Evolutionary conservation across 2,888 invertebrate genomes (phyloP), one percentile per base, ranked within the genome.

Genomic region (Octonoba sinensis): DNA sequence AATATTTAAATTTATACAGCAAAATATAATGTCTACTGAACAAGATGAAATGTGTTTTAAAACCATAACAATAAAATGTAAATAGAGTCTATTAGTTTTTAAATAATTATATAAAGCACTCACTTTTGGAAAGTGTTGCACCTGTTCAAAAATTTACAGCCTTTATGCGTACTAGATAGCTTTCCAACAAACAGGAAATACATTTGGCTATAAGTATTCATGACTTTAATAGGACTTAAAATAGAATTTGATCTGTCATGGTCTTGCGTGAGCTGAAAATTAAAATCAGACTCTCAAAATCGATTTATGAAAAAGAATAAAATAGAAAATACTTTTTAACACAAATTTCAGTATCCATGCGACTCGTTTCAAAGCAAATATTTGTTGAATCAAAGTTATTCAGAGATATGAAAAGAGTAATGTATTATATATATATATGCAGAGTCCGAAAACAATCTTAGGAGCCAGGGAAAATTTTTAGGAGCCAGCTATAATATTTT

Each of bases 111-210:
- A 57, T 27, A 20, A 59, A 47, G 15, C 20, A 86, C 87, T 86
- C 89, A 94, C 94, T 92, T 92, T 87, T 93, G 92, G 88, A 93
- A 94, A 84, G 95, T 91, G 67, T 92, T 92, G 62, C 93, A 92
- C 86, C 92, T 92, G 84, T 94, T 93, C 65, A 97, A 91, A 71
- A 94, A 91, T 85, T 87, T 86, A 65, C 88, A 87, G 0, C 91
- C 91, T 70, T 87, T 87, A 15, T 84, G 83, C 24, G 87, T 87
- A 46, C 88, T 86, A 44, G 89, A 89, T 27, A 97, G 91, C 85
- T 95, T 93, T 0, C 97, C 97, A 84, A 97, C 92, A 88, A 96
- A 95, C 60, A 98, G 91, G 89, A 98, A 98, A 90, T 97, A 98
- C 90, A 94, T 94, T 88, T 96, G 96, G 88, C 96, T 95, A 90